phyloP scores from a whole-genome alignment of 92 coral and sea anemone species.

The Parazoanthus darwini region DNA sequence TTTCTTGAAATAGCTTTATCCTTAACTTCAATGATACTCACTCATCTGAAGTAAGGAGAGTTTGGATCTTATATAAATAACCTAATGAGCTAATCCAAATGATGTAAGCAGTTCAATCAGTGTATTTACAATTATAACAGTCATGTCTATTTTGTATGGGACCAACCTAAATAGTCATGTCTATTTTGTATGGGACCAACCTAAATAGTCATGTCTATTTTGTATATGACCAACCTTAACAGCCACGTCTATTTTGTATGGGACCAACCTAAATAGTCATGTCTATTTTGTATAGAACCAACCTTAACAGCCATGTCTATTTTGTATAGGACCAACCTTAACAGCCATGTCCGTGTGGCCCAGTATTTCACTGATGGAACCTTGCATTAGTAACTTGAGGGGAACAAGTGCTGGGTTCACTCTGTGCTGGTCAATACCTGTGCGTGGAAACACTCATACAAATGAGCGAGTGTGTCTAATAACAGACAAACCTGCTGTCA shows the following conservation, averaged over 20 bases:
- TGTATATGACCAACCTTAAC: constrained; percentile 55
- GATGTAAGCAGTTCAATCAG: neutral
- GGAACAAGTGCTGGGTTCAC: constrained; percentile 69
- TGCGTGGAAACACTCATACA: neutral
- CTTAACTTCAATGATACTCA: too few relatives aligned
- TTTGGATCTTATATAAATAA: too few relatives aligned
- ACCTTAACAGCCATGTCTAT: constrained; percentile 73
- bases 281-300: constrained; percentile 24
- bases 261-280: constrained; percentile 68
- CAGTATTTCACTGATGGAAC: constrained; percentile 76
- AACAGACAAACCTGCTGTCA: too few relatives aligned
- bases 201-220: constrained; percentile 63
- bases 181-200: constrained; percentile 43
- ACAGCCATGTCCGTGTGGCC: constrained; percentile 71
- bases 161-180: constrained; percentile 71
- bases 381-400: constrained; percentile 73
- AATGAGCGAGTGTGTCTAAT: neutral
- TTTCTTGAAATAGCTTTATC: neutral
- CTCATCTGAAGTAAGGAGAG: neutral
- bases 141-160: neutral
- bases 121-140: neutral
- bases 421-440: constrained; percentile 53
- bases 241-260: constrained; percentile 46
- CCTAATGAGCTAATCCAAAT: neutral
- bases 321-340: constrained; percentile 49